These are phyloP conservation scores for Aurelia sp. DNA, from an alignment of 30 jellyfish, hydroid and myxozoan genomes.

Conservation along the genomic window DNA sequence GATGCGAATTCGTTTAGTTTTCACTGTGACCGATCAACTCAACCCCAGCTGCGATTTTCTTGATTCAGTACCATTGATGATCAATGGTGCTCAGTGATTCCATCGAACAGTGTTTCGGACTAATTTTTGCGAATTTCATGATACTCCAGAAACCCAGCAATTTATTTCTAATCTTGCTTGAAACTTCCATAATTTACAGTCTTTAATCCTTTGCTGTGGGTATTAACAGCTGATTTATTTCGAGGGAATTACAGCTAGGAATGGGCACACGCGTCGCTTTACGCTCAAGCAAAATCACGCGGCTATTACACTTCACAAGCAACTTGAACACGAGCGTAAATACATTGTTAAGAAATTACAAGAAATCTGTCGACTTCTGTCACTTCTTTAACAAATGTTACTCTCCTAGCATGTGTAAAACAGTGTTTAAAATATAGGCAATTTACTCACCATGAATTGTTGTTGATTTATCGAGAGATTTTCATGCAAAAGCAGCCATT, in stretches of 20 bases:
- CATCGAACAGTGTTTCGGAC: not conserved
- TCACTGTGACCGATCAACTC: too few species aligned
- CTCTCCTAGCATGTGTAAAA: not conserved
- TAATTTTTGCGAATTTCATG: not conserved
- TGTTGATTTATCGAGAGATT: not conserved
- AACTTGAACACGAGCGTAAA: not conserved
- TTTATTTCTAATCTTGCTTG: too few species aligned
- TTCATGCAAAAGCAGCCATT: slow-evolving; percentile 28
- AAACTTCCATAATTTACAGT: too few species aligned
- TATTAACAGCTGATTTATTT: not conserved
- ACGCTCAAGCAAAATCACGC: not conserved
- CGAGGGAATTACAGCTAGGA: not conserved
- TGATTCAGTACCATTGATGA: too few species aligned
- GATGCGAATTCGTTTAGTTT: too few species aligned
- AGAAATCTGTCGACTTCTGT: not conserved
- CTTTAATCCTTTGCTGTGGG: not conserved
- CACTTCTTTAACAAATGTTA: too few species aligned
- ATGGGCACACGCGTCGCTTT: not conserved
- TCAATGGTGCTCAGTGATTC: slow-evolving; percentile 11
- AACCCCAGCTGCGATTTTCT: too few species aligned
- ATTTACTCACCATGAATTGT: not conserved
- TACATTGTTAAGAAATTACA: not conserved
- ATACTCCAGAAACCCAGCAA: too few species aligned
- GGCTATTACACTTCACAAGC: not conserved
- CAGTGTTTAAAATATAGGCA: not conserved